phyloP scores from a whole-genome alignment of 2,113 vertebrate genomes.

The Panthera leo region DNA sequence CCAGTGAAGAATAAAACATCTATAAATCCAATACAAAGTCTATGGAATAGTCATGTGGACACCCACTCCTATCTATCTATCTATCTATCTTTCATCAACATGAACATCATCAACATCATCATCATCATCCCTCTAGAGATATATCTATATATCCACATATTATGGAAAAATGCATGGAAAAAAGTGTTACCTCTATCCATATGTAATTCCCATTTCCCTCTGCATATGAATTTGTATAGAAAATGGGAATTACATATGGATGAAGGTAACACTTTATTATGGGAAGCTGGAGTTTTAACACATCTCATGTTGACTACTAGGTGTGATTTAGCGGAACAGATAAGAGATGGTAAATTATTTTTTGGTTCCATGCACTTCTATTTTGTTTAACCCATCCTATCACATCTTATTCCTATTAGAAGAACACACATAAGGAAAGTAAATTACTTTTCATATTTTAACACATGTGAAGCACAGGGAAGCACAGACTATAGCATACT shows the following conservation, averaged over 20 bases:
- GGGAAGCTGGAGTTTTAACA: not conserved
- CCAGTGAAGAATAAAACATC: not conserved
- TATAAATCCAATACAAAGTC: not conserved
- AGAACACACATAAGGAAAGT: not conserved
- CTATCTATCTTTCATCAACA: not conserved
- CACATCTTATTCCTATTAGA: not conserved
- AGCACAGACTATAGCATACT: not conserved
- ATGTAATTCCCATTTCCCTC: not conserved
- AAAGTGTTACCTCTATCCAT: not conserved
- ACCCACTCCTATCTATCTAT: not conserved
- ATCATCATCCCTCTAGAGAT: not conserved
- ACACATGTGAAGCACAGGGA: not conserved
- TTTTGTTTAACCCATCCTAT: not conserved
- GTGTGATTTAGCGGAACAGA: not conserved
- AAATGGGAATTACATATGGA: not conserved
- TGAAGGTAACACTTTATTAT: not conserved
- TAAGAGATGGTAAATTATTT: not conserved
- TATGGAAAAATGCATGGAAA: not conserved
- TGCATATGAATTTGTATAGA: not conserved
- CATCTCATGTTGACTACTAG: not conserved
- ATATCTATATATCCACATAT: not conserved
- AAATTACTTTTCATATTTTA: not conserved
- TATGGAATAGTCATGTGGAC: not conserved
- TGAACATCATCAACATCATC: too few species aligned
- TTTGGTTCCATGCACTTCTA: not conserved